Evolutionary conservation across 2,113 vertebrate genomes (phyloP), one percentile per base, ranked within the genome.

Genomic region (Syngnathus floridae): DNA sequence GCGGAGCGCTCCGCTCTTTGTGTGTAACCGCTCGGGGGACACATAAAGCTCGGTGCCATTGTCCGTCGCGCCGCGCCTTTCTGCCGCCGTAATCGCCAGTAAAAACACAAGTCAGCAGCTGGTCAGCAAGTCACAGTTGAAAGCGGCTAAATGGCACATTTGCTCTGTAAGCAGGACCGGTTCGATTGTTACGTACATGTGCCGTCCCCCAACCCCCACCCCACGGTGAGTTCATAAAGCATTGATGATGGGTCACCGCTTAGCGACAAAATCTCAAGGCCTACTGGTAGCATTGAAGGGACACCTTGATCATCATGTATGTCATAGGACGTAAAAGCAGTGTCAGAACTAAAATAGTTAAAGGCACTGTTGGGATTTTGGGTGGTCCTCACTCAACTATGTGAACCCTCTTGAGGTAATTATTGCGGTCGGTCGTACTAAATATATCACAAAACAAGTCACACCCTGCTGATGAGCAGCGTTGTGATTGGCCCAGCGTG

Each of bases 91-190:
- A 85, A 85, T 88, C 86, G 62, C 73, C 80, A 70, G 84, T 79
- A 82, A 90, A 91, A 87, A 79, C 83, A 82, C 70, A 81, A 62
- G 90, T 95, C 94, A 95, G 93, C 93, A 94, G 82, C 91, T 92
- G 91, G 90, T 91, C 92, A 94, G 92, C 88, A 82, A 89, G 91
- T 93, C 91, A 90, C 90, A 88, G 86, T 74, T 82, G 84, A 90
- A 89, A 82, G 85, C 84, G 81, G 71, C 85, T 91, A 86, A 90
- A 84, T 81, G 67, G 73, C 46, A 74, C 89, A 93, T 93, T 67
- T 93, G 93, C 93, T 83, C 75, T 65, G 92, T 92, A 91, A 93
- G 93, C 93, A 93, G 72, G 84, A 88, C 67, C 9, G 0, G 67
- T 7, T 16, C 70, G 3, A 37, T 45, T 80, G 76, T 10, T 21